phyloP scores from a whole-genome alignment of 1,140 invertebrate species.

The Lysiphlebus fabarum region DNA sequence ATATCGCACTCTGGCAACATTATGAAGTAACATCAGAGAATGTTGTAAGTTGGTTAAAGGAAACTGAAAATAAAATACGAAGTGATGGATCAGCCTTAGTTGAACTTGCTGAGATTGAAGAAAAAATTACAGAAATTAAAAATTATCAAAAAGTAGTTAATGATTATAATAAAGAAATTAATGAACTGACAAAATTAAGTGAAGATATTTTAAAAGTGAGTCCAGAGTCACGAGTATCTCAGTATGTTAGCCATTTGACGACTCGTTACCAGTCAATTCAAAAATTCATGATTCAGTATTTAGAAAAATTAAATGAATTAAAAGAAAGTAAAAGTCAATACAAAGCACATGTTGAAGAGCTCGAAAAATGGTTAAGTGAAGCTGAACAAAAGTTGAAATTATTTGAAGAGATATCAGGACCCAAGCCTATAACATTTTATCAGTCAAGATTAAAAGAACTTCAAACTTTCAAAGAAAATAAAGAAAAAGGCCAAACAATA shows the following conservation, averaged over 20 bases:
- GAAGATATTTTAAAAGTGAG: conserved; percentile 71
- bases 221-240: conserved; percentile 76
- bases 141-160: conserved; percentile 63
- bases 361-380: conserved; percentile 76
- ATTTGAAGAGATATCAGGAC: conserved; percentile 64
- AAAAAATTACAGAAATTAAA: conserved; percentile 70
- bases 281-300: conserved; percentile 68
- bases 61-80: conserved; percentile 77
- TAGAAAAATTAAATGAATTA: conserved; percentile 67
- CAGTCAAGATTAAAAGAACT: conserved; percentile 70
- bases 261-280: conserved; percentile 72
- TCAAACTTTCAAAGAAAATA: conserved; percentile 69
- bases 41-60: conserved; percentile 80
- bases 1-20: conserved; percentile 74
- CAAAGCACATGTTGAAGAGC: conserved; percentile 63
- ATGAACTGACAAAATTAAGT: conserved; percentile 64
- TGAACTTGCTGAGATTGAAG: conserved; percentile 66
- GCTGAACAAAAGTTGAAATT: conserved; percentile 70
- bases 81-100: conserved; percentile 69
- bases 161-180: conserved; percentile 64
- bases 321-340: conserved; percentile 68
- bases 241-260: conserved; percentile 75
- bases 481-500: conserved; percentile 74
- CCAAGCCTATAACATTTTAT: conserved; percentile 64
- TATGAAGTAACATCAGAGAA: conserved; percentile 77